These are phyloP conservation scores for Takifugu bimaculatus DNA, from an alignment of 2,113 vertebrate species.

Conservation along the genomic window DNA sequence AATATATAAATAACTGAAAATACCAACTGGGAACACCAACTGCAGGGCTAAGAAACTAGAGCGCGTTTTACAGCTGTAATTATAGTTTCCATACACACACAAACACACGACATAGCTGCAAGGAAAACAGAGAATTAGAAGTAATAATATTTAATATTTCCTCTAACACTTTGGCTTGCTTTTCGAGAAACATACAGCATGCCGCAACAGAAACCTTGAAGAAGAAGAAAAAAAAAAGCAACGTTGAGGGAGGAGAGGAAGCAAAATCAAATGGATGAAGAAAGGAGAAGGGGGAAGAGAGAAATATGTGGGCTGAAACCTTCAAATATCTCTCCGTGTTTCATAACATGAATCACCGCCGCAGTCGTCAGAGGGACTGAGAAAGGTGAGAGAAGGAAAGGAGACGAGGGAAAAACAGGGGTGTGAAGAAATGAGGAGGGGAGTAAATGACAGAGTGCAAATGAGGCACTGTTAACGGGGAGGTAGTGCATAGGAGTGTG, in stretches of 20 bases:
- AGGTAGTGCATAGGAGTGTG: not conserved
- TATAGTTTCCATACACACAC: slow-evolving; percentile 12
- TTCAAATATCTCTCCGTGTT: slow-evolving; percentile 59
- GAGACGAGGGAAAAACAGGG: slow-evolving; percentile 1
- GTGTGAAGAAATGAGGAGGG: slow-evolving; percentile 13
- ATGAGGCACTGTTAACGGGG: slow-evolving; percentile 21
- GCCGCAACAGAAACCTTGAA: slow-evolving; percentile 33
- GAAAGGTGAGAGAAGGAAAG: slow-evolving; percentile 31
- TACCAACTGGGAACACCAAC: slow-evolving; percentile 34
- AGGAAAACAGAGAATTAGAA: not conserved
- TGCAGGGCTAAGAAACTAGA: slow-evolving; percentile 2
- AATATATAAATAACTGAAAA: slow-evolving; percentile 46
- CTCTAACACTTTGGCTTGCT: slow-evolving; percentile 33
- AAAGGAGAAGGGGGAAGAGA: not conserved
- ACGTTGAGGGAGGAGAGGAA: slow-evolving; percentile 7
- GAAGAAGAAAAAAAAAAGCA: slow-evolving; percentile 5
- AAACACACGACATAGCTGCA: no score
- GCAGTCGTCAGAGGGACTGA: slow-evolving; percentile 42
- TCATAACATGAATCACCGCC: slow-evolving; percentile 62
- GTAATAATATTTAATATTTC: slow-evolving; percentile 6
- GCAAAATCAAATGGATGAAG: not conserved
- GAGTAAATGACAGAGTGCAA: slow-evolving; percentile 9
- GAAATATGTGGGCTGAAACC: slow-evolving; percentile 58
- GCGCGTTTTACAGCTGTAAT: slow-evolving; percentile 32
- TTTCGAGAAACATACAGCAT: not conserved